Base-by-base conservation (phyloP, 2,888 invertebrate species). In the Acanthosepion pharaonis region DNA sequence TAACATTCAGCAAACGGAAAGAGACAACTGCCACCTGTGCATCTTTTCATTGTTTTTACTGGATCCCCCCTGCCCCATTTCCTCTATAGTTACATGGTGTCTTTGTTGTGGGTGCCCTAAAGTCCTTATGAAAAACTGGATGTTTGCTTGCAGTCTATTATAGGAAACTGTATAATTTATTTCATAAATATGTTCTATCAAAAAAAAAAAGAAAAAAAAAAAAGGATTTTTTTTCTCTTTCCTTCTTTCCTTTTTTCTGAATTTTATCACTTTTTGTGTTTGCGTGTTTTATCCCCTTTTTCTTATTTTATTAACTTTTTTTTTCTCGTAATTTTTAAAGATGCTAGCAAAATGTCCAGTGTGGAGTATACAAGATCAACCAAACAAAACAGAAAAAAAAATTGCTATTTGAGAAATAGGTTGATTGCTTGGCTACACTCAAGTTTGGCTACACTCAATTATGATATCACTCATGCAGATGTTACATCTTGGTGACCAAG, bases 281-380 rank as follows among this genome's bases (percentile, higher is more conserved):
- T 28, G 51, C 49, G 49, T 28, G 48, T 92, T 51, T 93, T 93
- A 28, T 1, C 53, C 53, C 49, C 33, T 93, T 53, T 51, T 49
- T 42, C 49, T 92, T 25, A 48, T 92, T 48, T 42, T 42, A 48
- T 15, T 92, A 48, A 33, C 48, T 92, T 92, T 42, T 91, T 92
- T 42, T 92, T 92, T 51, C 25, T 93, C 53, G 18, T 53, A n/a
- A 53, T 49, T 93, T 92, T 53, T 93, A 42, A 53, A 93, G 49
- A 53, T 93, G 93, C 93, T 93, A 93, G 93, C 93, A 93, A 93
- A 28, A 93, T 93, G 93, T 93, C 93, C 93, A 93, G 93, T 93
- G 92, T 42, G 92, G 48, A 92, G 25, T 59, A 59, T 59, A 78
- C n/a, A 78, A 33, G 9, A 78, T 78, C 78, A 78, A 78, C 33